Percentiles rank a stretch among this genome's conserved stretches.
phyloP scores from a whole-genome alignment of 2,888 invertebrate species.

The Latrodectus hesperus region DNA sequence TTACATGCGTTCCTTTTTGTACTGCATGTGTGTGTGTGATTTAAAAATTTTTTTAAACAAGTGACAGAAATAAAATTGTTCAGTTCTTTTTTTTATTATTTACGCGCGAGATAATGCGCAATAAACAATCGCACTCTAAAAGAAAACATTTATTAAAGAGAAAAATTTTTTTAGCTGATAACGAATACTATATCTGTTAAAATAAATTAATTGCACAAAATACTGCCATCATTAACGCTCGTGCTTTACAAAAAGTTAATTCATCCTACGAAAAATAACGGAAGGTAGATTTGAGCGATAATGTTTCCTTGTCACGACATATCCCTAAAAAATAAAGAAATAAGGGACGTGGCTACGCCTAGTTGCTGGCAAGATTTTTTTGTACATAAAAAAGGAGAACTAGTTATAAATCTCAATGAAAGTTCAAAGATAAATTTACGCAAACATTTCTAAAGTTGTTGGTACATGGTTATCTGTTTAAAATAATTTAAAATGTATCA shows the following conservation, averaged over 20 bases:
- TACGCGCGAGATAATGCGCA: too few species aligned
- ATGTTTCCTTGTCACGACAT: not conserved
- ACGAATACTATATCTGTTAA: not conserved
- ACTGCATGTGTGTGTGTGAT: too few species aligned
- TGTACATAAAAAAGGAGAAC: not conserved
- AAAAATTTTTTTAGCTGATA: not conserved
- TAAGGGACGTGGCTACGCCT: not conserved
- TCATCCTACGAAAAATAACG: not conserved
- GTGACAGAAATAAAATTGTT: too few species aligned
- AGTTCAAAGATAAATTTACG: too few species aligned
- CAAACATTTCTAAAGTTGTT: too few species aligned
- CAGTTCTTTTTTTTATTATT: too few species aligned
- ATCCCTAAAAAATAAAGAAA: not conserved
- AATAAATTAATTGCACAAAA: not conserved
- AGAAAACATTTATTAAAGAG: too few species aligned
- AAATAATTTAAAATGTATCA: too few species aligned
- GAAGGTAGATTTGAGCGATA: slow-evolving; percentile 2
- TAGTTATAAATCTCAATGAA: not conserved
- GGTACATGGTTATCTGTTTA: too few species aligned
- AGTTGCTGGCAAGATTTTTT: not conserved
- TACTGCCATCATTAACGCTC: not conserved
- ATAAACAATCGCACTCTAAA: too few species aligned
- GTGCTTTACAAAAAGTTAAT: not conserved
- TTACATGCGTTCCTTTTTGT: too few species aligned
- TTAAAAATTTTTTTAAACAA: too few species aligned